phyloP scores from a whole-genome alignment of 1,140 invertebrate species.

The Andrena cerasifolii region DNA sequence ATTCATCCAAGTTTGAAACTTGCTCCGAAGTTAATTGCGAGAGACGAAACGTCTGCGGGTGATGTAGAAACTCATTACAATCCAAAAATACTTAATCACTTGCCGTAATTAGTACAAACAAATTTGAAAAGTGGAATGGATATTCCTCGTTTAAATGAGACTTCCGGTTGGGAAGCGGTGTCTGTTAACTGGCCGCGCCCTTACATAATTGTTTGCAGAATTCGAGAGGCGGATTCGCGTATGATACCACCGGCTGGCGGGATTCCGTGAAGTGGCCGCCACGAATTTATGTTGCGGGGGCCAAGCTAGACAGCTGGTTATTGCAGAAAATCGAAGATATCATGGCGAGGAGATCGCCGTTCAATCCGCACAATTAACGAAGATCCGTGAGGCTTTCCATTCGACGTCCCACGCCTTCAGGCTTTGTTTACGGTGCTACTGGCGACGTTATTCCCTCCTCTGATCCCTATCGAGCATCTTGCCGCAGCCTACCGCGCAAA shows the following conservation, averaged over 20 bases:
- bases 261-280: constrained; percentile 23
- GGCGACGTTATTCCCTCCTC: constrained; percentile 68
- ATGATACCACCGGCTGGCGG: too few species aligned
- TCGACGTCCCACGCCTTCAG: constrained; percentile 70
- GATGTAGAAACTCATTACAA: not conserved
- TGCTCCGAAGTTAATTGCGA: constrained; percentile 8
- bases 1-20: not conserved
- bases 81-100: not conserved
- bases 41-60: not conserved
- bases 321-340: constrained; percentile 64
- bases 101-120: not conserved
- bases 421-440: constrained; percentile 73
- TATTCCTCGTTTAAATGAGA: not conserved
- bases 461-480: constrained; percentile 69
- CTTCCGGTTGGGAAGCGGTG: not conserved
- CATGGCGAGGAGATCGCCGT: constrained; percentile 36
- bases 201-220: not conserved
- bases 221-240: not conserved
- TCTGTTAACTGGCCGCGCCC: not conserved
- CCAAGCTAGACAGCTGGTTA: constrained; percentile 33
- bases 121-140: not conserved
- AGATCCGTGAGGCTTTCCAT: constrained; percentile 63
- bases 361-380: constrained; percentile 76
- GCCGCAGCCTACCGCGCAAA: constrained; percentile 19
- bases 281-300: constrained; percentile 40